Base-by-base conservation (phyloP, 2,888 invertebrate species). In the Bruchidius siliquastri region DNA sequence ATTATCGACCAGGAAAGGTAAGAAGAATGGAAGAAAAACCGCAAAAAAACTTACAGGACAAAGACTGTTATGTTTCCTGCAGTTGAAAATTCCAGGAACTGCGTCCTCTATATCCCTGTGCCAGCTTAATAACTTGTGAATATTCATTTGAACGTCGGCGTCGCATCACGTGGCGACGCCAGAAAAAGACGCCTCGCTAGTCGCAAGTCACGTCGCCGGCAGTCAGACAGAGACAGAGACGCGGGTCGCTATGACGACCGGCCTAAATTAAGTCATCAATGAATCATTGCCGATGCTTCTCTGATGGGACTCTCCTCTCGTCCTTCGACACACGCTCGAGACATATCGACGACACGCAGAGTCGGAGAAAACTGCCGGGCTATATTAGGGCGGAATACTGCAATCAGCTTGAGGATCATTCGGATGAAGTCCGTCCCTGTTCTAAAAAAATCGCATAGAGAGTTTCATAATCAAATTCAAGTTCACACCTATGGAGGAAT, bases 51-150 rank as follows among this genome's bases (percentile, higher is more conserved):
- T 26, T 8, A 8, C 8, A 26, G 26, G 8, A 8, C 2, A 4
- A 26, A 26, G 26, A 8, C 3, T 26, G 2, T 26, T 26, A 26
- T 8, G 26, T 49, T 18, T 3, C 49, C 18, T 13, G 18, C 49
- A 13, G 49, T 18, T 13, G 49, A 49, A 49, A 3, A 13, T 18
- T 49, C 49, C 18, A 13, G 49, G 26, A 26, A 26, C 49, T 49
- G 13, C 68, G 22, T 18, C 20, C 22, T 68, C 20, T 13, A 68
- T 68, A 21, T 68, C 68, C 22, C 68, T 21, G 68, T 21, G 68
- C 10, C 68, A 21, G 85, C 86, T 86, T 86, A 86, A 86, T 86
- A 86, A 86, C 86, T 86, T 86, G 85, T 86, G 86, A 86, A 86
- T 86, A 86, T 86, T 86, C 86, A 86, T 86, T 83, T 82, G 82